Base-by-base conservation (phyloP, 2,888 invertebrate species). In the Adineta ricciae region DNA sequence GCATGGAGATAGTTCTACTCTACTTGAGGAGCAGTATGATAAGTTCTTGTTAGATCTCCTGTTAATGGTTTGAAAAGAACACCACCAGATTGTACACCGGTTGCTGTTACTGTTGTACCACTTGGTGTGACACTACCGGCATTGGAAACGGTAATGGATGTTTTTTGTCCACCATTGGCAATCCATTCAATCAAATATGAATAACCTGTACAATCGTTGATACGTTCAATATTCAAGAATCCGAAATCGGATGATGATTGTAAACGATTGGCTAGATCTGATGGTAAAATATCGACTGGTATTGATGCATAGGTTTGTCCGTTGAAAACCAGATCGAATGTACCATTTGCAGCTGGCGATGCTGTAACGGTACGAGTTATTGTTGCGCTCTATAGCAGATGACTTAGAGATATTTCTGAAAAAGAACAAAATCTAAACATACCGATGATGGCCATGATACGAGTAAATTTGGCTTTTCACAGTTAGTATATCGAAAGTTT, bases 201-300 rank as follows among this genome's bases (percentile, higher is more conserved):
- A 83, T 83, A 85, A 7, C 85, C 85, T 14, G 85, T 83, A 72
- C 85, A 85, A 24, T 85, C 72, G 21, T 41, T 38, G 19, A 27
- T 27, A 27, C 85, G 32, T 21, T 16, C 32, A 14, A 85, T 49
- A 41, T 49, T 73, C 2, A 83, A 46, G n/a, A 41, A 38, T n/a
- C 85, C 85, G n/a, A 85, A 72, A 21, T 78, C 50, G 11, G 64
- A 54, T 27, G 32, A n/a, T 52, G 72, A 27, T 46, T 85, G 73
- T 8, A 85, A 24, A 27, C 41, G 50, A 72, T 24, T 32, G 27
- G 64, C 46, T 8, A 85, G n/a, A n/a, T 50, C 72, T 19, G 41
- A 41, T 46, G 19, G 32, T 4, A 46, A 36, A 27, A 83, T 85
- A 83, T 83, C n/a, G 16, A 54, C 83, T 32, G 38, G 52, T 32